Conservation (phyloP, 2,888 invertebrate species). For the Tipula vernalis region DNA sequence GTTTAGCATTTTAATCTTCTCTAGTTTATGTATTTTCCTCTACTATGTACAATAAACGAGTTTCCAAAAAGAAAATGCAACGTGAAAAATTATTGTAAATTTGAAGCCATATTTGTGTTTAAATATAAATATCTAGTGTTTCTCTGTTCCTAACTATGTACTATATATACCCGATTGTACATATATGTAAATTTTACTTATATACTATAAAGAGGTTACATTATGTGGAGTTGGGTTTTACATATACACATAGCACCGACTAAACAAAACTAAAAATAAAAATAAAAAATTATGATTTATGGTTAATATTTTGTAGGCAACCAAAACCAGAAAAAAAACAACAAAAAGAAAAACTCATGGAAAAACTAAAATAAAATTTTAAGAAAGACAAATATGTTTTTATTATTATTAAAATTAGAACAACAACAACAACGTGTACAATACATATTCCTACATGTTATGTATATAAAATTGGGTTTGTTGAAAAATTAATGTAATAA, state of each 20-base stretch:
- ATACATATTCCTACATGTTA: background rate
- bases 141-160: background rate
- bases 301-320: background rate
- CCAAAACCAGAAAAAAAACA: background rate
- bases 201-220: background rate
- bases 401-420: background rate
- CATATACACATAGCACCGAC: background rate
- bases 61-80: background rate
- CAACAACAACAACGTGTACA: background rate
- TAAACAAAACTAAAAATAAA: background rate
- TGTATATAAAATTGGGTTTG: background rate
- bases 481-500: background rate
- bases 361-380: background rate
- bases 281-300: background rate
- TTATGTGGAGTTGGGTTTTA: background rate
- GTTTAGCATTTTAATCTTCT: background rate
- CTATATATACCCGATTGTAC: background rate
- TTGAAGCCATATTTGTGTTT: background rate
- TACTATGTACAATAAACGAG: background rate
- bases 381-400: background rate
- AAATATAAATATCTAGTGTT: background rate
- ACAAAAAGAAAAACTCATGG: background rate
- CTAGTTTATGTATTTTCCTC: background rate
- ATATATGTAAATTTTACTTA: background rate
- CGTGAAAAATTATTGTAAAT: background rate